A percentile compares a stretch with the other conserved stretches of the same genome.
Conservation (phyloP, 2,113 vertebrate species). For the Trogon surrucura region DNA sequence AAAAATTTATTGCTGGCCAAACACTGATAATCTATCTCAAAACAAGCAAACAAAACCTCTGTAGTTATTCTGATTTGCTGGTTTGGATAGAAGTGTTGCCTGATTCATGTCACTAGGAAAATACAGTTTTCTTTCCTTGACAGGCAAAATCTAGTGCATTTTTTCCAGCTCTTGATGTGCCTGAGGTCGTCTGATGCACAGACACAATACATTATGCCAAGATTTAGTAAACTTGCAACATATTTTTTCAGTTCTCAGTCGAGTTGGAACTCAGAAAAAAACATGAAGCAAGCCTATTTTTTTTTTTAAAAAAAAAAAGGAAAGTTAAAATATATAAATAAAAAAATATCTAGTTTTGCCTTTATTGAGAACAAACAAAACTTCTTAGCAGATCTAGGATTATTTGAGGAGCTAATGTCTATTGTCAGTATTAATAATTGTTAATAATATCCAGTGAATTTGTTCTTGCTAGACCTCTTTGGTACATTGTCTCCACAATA, state of each 20-base stretch:
- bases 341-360: background rate
- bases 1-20: background rate
- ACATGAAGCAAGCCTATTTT: background rate
- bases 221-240: background rate
- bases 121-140: background rate
- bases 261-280: background rate
- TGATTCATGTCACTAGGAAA: background rate
- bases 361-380: background rate
- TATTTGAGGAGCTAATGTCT: background rate
- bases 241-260: background rate
- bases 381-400: background rate
- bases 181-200: background rate
- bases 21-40: slow-evolving; percentile 31
- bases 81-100: background rate
- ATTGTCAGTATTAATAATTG: background rate
- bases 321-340: background rate
- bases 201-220: background rate
- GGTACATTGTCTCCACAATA: background rate
- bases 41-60: background rate
- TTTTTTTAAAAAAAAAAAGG: background rate
- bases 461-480: background rate
- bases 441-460: background rate
- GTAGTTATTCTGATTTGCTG: background rate
- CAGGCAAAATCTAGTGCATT: background rate
- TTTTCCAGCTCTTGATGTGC: background rate